Evolutionary conservation across 2,113 vertebrate species (phyloP).

Genomic region (Psittacara wagleri): DNA sequence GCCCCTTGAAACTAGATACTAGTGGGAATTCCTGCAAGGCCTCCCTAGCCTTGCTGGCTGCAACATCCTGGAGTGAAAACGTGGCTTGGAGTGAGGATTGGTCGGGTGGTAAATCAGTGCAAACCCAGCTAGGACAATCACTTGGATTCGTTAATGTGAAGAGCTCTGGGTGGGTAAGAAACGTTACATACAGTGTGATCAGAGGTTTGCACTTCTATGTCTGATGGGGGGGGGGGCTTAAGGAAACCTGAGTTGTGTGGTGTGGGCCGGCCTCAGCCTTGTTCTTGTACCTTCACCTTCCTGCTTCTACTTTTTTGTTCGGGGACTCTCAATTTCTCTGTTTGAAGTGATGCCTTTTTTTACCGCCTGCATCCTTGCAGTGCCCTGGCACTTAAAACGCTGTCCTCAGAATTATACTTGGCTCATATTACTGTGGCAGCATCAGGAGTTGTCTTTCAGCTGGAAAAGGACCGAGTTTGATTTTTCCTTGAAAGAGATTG

Average conservation of each 20-base stretch:
- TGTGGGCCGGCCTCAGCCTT: neutral
- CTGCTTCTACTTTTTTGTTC: neutral
- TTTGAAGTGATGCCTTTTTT: neutral
- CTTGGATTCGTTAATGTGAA: neutral
- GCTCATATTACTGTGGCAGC: neutral
- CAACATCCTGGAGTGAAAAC: conserved; percentile 14
- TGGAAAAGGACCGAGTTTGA: conserved; percentile 42
- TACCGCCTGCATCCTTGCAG: neutral
- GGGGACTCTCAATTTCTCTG: neutral
- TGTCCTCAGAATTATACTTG: conserved; percentile 4
- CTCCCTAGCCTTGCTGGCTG: conserved; percentile 23
- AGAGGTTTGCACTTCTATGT: neutral
- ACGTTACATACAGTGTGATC: neutral
- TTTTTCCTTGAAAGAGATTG: conserved; percentile 39
- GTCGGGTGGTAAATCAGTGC: neutral
- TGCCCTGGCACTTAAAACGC: neutral
- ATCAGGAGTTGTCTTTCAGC: neutral
- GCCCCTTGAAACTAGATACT: conserved; percentile 57
- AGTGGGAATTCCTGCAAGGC: conserved; percentile 55
- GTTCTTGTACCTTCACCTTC: neutral
- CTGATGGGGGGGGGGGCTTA: neutral
- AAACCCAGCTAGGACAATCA: neutral
- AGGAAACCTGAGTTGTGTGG: neutral
- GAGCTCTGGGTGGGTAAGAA: neutral
- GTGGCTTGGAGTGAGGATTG: conserved; percentile 26